A percentile compares a stretch with the other conserved stretches of the same genome.
Evolutionary conservation across 1,140 invertebrate genomes (phyloP).

Genomic region (Bactericera cockerelli): DNA sequence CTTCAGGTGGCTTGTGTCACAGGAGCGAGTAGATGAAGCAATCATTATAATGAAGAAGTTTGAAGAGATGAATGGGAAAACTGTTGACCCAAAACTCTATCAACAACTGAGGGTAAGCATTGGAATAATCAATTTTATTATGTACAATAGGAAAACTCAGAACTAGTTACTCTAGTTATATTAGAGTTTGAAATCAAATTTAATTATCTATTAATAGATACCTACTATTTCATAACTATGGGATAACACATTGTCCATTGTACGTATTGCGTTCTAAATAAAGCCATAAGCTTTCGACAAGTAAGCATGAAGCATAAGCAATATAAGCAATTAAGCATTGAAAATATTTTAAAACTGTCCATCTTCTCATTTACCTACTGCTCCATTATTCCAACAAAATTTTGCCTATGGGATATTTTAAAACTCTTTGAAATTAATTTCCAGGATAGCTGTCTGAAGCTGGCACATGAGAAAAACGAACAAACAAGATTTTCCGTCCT

Average conservation of each 20-base stretch:
- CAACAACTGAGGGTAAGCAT: constrained; percentile 48
- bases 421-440: too few relatives aligned
- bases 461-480: constrained; percentile 46
- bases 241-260: too few relatives aligned
- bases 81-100: constrained; percentile 52
- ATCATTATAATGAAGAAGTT: constrained; percentile 60
- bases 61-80: constrained; percentile 56
- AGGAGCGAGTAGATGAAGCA: constrained; percentile 61
- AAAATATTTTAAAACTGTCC: not conserved
- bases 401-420: too few relatives aligned
- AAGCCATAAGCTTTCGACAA: too few relatives aligned
- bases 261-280: too few relatives aligned
- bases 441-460: constrained; percentile 44
- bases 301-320: too few relatives aligned
- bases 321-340: not conserved
- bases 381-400: not conserved
- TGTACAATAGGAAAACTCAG: not conserved
- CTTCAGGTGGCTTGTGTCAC: constrained; percentile 62
- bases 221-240: not conserved
- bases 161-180: not conserved
- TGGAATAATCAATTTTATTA: not conserved
- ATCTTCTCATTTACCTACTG: not conserved
- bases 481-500: constrained; percentile 54
- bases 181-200: not conserved
- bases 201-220: not conserved